These are phyloP conservation scores for Microtus oregoni DNA, from an alignment of 2,113 vertebrate species.

Conservation along the genomic window DNA sequence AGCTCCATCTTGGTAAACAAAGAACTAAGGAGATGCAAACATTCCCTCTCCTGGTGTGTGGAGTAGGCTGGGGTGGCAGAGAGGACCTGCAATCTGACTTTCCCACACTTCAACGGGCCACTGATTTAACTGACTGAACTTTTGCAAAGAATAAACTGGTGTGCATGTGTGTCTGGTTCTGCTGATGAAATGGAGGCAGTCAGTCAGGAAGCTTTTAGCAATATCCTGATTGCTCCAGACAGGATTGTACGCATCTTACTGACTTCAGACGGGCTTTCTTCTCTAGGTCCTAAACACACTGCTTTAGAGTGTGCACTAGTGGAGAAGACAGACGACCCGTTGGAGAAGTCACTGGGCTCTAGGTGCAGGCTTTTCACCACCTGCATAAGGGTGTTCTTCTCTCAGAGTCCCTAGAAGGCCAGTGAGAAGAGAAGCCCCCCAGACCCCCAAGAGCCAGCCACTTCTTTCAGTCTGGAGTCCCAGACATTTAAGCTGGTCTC, in stretches of 20 bases:
- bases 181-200: conserved; percentile 47
- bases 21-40: background rate
- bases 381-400: background rate
- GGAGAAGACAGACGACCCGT: conserved; percentile 23
- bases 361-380: background rate
- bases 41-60: background rate
- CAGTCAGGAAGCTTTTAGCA: conserved; percentile 60
- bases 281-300: conserved; percentile 55
- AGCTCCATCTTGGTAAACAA: conserved; percentile 48
- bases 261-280: conserved; percentile 53
- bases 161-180: background rate
- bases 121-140: background rate
- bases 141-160: too few species aligned
- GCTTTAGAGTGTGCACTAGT: conserved; percentile 28
- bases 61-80: background rate
- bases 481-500: background rate
- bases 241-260: background rate
- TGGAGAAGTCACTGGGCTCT: background rate
- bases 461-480: background rate
- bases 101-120: background rate
- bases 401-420: background rate
- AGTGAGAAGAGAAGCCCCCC: background rate
- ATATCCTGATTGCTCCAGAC: conserved; percentile 60
- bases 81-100: background rate
- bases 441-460: background rate